phyloP scores from a whole-genome alignment of 2,797 vertebrate genomes.

The Cuniculus paca region DNA sequence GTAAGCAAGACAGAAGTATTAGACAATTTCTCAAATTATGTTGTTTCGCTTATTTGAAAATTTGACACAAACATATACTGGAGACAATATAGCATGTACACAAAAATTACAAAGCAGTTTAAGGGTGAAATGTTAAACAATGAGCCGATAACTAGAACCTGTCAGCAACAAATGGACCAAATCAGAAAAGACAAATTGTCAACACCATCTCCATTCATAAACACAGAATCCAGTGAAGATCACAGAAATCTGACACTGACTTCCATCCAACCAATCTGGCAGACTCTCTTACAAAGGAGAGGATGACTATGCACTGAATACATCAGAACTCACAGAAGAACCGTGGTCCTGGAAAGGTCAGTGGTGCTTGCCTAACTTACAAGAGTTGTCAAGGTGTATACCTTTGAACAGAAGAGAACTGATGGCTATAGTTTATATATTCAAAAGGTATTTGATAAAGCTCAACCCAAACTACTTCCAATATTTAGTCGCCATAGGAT shows the following conservation, averaged over 20 bases:
- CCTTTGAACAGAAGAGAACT: background rate
- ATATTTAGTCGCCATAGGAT: background rate
- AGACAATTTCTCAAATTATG: background rate
- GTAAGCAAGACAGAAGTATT: background rate
- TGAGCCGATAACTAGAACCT: background rate
- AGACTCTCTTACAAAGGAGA: background rate
- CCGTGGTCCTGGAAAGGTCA: background rate
- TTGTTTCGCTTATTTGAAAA: conserved; percentile 44
- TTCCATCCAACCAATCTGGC: background rate
- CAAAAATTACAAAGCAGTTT: conserved; percentile 9
- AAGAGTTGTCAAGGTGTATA: background rate
- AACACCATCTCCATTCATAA: background rate
- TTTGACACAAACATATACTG: background rate
- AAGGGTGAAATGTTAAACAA: conserved; percentile 24
- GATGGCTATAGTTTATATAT: background rate
- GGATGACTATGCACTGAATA: background rate
- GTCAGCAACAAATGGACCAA: background rate
- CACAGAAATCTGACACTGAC: background rate
- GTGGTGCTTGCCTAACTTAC: background rate
- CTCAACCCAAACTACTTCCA: conserved; percentile 27
- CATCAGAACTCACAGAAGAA: background rate
- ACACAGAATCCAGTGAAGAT: background rate
- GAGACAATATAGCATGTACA: background rate
- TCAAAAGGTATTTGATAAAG: background rate
- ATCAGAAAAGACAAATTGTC: background rate